A percentile compares a stretch with the other conserved stretches of the same genome.
These are phyloP conservation scores for Clarias platycephalus DNA, from an alignment of 2,797 vertebrate genomes.

Conservation along the genomic window DNA sequence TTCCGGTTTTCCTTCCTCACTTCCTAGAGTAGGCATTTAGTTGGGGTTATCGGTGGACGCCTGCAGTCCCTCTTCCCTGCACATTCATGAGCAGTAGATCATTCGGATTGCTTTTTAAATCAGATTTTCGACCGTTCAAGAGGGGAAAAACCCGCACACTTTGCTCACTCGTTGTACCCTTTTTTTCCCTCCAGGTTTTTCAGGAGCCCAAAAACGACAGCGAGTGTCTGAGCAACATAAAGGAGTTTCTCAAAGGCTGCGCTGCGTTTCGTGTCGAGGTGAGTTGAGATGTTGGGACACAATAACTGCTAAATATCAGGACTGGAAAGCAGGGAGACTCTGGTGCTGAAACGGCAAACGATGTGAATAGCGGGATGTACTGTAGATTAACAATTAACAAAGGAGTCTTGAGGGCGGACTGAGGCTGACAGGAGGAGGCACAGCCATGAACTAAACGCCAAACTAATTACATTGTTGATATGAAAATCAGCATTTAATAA, in stretches of 20 bases:
- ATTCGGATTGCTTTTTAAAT: background rate
- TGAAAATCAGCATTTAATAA: background rate
- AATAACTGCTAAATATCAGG: background rate
- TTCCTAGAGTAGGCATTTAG: conserved; percentile 45
- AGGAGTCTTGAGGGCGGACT: conserved; percentile 27
- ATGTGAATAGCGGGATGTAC: background rate
- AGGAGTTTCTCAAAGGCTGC: conserved; percentile 88
- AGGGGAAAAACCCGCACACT: background rate
- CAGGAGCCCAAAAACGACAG: conserved; percentile 86
- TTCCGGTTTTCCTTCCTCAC: conserved; percentile 56
- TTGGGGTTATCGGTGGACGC: conserved; percentile 16
- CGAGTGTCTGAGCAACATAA: conserved; percentile 89
- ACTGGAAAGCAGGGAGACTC: background rate
- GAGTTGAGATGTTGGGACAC: conserved; percentile 63
- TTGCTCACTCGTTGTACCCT: background rate
- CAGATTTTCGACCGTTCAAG: background rate
- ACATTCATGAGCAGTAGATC: conserved; percentile 15
- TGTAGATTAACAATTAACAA: conserved; percentile 49
- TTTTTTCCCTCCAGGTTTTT: conserved; percentile 74
- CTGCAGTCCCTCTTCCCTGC: background rate
- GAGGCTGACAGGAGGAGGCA: conserved; percentile 31
- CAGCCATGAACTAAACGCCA: conserved; percentile 27
- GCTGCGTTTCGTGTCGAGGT: conserved; percentile 87
- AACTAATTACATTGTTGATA: background rate
- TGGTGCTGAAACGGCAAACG: background rate